A percentile compares a stretch with the other conserved stretches of the same genome.
Evolutionary conservation across 2,888 invertebrate genomes (phyloP).

Genomic region (Alloscopus bannaensis): DNA sequence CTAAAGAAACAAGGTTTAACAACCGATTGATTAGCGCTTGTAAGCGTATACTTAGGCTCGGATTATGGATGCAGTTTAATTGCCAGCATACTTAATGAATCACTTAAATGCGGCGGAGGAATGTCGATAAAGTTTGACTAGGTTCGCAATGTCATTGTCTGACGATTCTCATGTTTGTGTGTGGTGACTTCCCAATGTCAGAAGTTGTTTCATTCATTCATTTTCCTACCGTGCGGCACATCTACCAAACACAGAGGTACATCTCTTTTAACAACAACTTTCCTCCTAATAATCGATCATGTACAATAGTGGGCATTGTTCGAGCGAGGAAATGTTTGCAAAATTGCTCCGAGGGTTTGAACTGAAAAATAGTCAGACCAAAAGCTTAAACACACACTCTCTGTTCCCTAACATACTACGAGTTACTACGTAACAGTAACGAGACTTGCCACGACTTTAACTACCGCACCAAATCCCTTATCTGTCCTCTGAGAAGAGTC

Average conservation of each 20-base stretch:
- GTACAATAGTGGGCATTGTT: too few relatives aligned
- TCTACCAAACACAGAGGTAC: not conserved
- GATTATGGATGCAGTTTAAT: constrained; percentile 18
- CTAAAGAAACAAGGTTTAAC: constrained; percentile 32
- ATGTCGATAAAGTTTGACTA: not conserved
- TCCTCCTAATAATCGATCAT: too few relatives aligned
- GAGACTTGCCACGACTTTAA: too few relatives aligned
- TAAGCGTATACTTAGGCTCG: not conserved
- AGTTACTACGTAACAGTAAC: too few relatives aligned
- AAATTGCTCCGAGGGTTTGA: too few relatives aligned
- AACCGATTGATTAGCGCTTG: constrained; percentile 23
- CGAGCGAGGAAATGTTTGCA: too few relatives aligned
- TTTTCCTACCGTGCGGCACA: not conserved
- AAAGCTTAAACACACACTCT: too few relatives aligned
- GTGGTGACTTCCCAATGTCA: not conserved
- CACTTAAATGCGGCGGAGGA: not conserved
- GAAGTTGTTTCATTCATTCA: not conserved
- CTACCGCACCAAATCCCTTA: too few relatives aligned
- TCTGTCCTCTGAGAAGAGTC: too few relatives aligned
- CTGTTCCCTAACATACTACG: too few relatives aligned
- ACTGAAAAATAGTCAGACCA: too few relatives aligned
- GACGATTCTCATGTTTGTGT: not conserved
- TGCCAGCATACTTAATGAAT: constrained; percentile 11
- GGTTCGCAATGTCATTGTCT: not conserved
- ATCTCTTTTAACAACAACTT: not conserved